A percentile compares a stretch with the other conserved stretches of the same genome.
Evolutionary conservation across 1,140 invertebrate species (phyloP).

Genomic region (Diorhabda elongata): DNA sequence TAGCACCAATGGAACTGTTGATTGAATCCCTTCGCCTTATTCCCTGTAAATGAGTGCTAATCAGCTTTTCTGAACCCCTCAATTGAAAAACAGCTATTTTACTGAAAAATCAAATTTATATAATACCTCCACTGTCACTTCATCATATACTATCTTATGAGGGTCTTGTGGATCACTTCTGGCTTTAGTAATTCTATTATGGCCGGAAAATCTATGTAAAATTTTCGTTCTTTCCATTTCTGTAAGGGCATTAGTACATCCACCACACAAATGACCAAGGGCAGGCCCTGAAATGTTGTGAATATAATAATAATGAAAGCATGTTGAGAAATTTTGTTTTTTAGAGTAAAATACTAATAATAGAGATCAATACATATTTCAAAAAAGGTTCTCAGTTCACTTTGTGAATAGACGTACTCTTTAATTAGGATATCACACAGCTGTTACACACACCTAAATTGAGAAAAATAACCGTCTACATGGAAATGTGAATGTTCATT

Average conservation of each 20-base stretch:
- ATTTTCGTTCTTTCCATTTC: conserved; percentile 39
- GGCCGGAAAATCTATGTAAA: conserved; percentile 41
- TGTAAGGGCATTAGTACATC: conserved; percentile 30
- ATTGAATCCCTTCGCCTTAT: conserved; percentile 57
- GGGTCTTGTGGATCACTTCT: conserved; percentile 43
- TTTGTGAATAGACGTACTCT: too few relatives aligned
- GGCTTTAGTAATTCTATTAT: conserved; percentile 44
- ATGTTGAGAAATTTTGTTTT: too few relatives aligned
- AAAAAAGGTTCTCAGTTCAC: too few relatives aligned
- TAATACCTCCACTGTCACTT: conserved; percentile 49
- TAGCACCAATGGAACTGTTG: conserved; percentile 63
- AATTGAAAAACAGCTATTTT: not conserved
- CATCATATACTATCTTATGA: conserved; percentile 48
- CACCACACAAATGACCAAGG: conserved; percentile 45
- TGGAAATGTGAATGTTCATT: too few relatives aligned
- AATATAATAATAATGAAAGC: too few relatives aligned
- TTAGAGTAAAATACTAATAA: too few relatives aligned
- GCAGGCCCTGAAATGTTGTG: conserved; percentile 34
- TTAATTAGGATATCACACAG: too few relatives aligned
- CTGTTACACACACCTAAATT: too few relatives aligned
- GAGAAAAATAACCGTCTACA: too few relatives aligned
- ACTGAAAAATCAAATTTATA: not conserved
- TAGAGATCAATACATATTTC: too few relatives aligned
- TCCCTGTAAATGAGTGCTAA: conserved; percentile 48
- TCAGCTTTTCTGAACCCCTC: conserved; percentile 48